Base-by-base conservation (phyloP, 1,140 invertebrate species). In the Ostrea edulis region DNA sequence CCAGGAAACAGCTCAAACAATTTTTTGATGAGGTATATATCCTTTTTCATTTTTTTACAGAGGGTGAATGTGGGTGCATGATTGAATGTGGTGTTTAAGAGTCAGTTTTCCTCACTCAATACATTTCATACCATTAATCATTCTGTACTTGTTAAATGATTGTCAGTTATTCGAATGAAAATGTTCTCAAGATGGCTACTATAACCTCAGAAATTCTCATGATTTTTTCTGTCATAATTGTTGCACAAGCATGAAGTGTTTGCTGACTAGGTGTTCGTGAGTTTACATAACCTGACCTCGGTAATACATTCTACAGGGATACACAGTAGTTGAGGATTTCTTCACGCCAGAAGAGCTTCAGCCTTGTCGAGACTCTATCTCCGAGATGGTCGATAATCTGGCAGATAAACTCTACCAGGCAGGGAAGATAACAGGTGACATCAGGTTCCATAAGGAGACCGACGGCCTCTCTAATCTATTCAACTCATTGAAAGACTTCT, bases 11-110 rank as follows among this genome's bases (percentile, higher is more conserved):
- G 85, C 29, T 94, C 0, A 90, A 91, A 84, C 91, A 93, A 44
- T 94, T 90, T 89, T 94, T 92, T 86, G 90, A 93, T 65, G 88
- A 93, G 91, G 93, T 93, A 90, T 93, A 90, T 71, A 52, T 83
- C 12, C 51, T 5, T 12, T 12, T 4, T 8, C n/a, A n/a, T 17
- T 62, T 20, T n/a, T 62, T 62, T 62, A 7, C 17, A 62, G 20
- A 44, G 35, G 35, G 35, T 44, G 55, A 4, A 62, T 62, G 55
- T n/a, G n/a, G 55, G n/a, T 62, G 12, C 55, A 62, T 20, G 55
- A 14, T 35, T 25, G 7, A 29, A 29, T 77, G 25, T 35, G 12
- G 3, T 14, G 12, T 77, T 77, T 77, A 8, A 12, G 25, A 29
- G 22, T 77, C 14, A 29, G 29, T 35, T 5, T 14, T 35, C 25